Evolutionary conservation across 2,888 invertebrate genomes (phyloP), one percentile per base, ranked within the genome.

Genomic region (Pseudococcus viburni): DNA sequence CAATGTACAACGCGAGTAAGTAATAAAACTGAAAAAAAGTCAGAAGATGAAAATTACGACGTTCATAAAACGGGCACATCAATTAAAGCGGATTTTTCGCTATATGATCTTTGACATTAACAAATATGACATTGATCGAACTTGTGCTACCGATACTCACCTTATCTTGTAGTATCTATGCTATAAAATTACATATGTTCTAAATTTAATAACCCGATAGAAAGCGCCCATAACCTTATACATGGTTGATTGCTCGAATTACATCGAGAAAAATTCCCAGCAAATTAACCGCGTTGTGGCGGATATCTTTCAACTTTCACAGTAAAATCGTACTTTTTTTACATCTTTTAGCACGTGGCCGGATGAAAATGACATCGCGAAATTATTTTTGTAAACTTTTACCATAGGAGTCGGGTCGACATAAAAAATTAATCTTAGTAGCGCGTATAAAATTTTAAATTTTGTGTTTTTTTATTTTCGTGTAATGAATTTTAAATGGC

Each of bases 171-270:
- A 3, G 26, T 33, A 42, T 42, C 8, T 42, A 42, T 42, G 9
- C 42, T 73, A 73, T 73, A 33, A 73, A 15, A 6, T 73, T 73
- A 73, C 73, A 4, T 17, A 12, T 39, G 73, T 73, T 73, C 73
- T 73, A 73, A 73, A 73, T 73, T 73, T 73, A 73, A 73, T 73
- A 33, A 73, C 39, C 19, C 73, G 33, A 73, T 73, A 73, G 73
- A 73, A 73, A 73, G 73, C 73, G 73, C 73, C 73, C 26, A 73
- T 26, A 73, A 73, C 73, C 33, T 39, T 33, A 73, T 73, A 73
- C 73, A 64, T 64, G 64, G 64, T 22, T 33, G 73, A 33, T 73
- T 73, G 33, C 73, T 73, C 73, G 73, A 73, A 73, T 73, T 73
- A 73, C 73, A 73, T 9, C 33, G 73, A 15, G 73, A 73, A 73